Base-by-base conservation (phyloP, 1,140 invertebrate species). In the Eufriesea mexicana region DNA sequence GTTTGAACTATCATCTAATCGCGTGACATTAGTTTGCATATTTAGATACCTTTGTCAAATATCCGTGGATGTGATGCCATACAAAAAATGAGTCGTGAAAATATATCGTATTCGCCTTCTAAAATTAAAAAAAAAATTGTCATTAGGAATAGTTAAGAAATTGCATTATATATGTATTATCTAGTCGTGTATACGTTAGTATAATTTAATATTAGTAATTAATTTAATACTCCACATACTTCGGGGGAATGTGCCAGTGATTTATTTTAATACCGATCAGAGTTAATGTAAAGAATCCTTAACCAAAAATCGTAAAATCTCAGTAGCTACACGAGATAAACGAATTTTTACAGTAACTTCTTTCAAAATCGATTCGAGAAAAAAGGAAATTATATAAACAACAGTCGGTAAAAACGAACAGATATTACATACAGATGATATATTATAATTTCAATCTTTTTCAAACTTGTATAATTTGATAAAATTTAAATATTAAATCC, bases 171-270 rank as follows among this genome's bases (percentile, higher is more conserved):
- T 20, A 54, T 54, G 23, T 59, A 70, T 18, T 18, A 16, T 61
- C 25, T 51, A 72, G 16, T 62, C 47, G 9, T 55, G 16, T 25
- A 51, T 14, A 51, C 9, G 16, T 72, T 42, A 73, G 28, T 5
- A 25, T 72, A 61, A 35, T 57, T 42, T 51, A 62, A 51, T 79
- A 28, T 12, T 4, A 28, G n/a, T 20, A 35, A 62, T 25, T 62
- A 62, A 62, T 12, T 28, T 12, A 61, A 6, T 61, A 61, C 23
- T 76, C 28, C 35, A 64, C 49, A 70, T 51, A 73, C 45, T 75
- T 84, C 79, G 88, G 91, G n/a, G 91, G 86, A 89, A 86, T 55
- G 89, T 91, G 91, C 89, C 91, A 92, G 91, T 92, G 84, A 89
- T 7, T 42, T n/a, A 67, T 14, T 14, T 74, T n/a, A 57, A 75